Conservation (phyloP, 23 tunicate genomes). For the Halocynthia aurantium region DNA sequence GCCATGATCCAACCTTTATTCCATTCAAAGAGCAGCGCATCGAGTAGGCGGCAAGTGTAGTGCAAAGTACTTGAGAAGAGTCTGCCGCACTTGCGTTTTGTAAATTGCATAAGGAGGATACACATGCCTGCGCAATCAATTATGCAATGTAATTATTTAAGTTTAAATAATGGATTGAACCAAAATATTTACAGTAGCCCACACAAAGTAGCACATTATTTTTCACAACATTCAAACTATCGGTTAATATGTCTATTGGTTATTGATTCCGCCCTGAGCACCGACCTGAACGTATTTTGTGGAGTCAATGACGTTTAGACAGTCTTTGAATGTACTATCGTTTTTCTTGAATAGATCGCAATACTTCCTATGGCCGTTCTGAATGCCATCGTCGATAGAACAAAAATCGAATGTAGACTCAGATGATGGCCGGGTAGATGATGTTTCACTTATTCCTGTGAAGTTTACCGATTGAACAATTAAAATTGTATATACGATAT, state of each 20-base stretch:
- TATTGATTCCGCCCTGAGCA: no score
- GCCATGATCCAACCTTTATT: conserved; percentile 26
- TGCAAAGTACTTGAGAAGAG: neutral
- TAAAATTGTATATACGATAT: no score
- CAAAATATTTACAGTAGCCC: no score
- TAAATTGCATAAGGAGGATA: neutral
- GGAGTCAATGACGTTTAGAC: neutral
- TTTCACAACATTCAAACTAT: neutral
- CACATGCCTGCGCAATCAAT: neutral
- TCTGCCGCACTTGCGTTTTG: neutral
- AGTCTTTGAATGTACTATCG: neutral
- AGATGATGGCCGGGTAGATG: no score
- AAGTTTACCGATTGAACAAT: no score
- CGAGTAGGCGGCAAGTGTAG: conserved; percentile 17
- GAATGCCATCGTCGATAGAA: no score
- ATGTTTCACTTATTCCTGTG: no score
- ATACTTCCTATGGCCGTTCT: neutral
- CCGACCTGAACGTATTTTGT: neutral
- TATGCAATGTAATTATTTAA: no score
- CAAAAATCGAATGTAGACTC: no score
- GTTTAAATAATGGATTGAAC: no score
- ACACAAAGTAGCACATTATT: neutral
- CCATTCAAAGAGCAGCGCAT: conserved; percentile 28
- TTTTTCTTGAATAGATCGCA: neutral
- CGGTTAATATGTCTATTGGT: neutral